Evolutionary conservation across 1,140 invertebrate species (phyloP).

Genomic region (Cecropterus lyciades): DNA sequence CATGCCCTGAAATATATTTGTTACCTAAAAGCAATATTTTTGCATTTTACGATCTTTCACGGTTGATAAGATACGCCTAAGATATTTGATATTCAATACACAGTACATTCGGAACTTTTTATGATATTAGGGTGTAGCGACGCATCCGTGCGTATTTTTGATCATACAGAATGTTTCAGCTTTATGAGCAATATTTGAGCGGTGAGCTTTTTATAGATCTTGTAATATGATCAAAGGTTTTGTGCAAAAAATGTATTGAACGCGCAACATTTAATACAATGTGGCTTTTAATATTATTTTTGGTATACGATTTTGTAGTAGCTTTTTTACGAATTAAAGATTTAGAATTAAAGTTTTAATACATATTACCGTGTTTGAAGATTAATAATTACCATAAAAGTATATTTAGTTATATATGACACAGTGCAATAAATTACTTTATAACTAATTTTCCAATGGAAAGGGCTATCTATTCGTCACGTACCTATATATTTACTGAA

Average conservation of each 20-base stretch:
- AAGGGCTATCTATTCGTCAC: no score
- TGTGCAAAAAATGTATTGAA: conserved; percentile 1
- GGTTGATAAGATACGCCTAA: conserved; percentile 27
- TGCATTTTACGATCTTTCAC: conserved; percentile 26
- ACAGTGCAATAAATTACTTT: no score
- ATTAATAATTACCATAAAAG: no score
- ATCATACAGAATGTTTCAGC: conserved; percentile 28
- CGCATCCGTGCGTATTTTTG: conserved; percentile 23
- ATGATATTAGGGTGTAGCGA: conserved; percentile 26
- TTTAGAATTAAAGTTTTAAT: no score
- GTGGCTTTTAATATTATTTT: neutral
- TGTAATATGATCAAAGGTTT: neutral
- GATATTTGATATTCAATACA: conserved; percentile 35
- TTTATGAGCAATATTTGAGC: conserved; percentile 25
- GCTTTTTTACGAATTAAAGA: no score
- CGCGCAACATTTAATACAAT: neutral
- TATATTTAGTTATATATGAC: no score
- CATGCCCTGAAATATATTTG: neutral
- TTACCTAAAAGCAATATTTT: conserved; percentile 18
- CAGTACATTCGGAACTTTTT: conserved; percentile 34
- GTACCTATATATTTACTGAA: no score
- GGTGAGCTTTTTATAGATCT: conserved; percentile 5
- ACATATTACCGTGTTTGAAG: no score
- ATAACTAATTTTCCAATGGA: no score
- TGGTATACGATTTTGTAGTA: no score